These are phyloP conservation scores for Muscina levida DNA, from an alignment of 2,888 invertebrate genomes.

Conservation along the genomic window DNA sequence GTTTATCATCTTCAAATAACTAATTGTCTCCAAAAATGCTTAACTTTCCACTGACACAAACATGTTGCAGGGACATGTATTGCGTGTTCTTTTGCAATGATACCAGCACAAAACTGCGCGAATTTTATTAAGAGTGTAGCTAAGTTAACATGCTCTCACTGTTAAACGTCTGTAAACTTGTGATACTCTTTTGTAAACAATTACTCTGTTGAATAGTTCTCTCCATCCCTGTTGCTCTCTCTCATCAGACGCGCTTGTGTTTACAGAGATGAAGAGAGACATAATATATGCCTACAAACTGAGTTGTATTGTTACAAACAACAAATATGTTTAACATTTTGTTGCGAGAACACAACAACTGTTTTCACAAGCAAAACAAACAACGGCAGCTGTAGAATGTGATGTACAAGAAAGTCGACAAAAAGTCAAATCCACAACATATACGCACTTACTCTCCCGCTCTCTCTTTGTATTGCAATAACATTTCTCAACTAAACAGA, in stretches of 20 bases:
- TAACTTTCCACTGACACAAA: too few relatives aligned
- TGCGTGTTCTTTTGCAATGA: too few relatives aligned
- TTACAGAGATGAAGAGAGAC: constrained; percentile 2
- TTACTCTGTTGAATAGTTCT: not conserved
- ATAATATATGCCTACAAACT: not conserved
- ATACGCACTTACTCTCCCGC: not conserved
- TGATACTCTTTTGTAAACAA: not conserved
- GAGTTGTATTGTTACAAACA: constrained; percentile 6
- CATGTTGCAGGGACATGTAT: too few relatives aligned
- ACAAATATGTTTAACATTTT: not conserved
- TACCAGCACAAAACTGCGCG: not conserved
- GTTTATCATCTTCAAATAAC: too few relatives aligned
- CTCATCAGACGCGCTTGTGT: not conserved
- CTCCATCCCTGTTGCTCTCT: not conserved
- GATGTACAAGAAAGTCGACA: too few relatives aligned
- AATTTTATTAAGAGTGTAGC: constrained; percentile 4
- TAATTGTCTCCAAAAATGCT: too few relatives aligned
- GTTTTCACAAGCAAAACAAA: constrained; percentile 2
- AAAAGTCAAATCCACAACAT: not conserved
- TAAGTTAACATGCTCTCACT: not conserved
- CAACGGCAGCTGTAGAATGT: not conserved
- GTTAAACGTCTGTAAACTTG: not conserved
- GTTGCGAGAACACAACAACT: constrained; percentile 1
- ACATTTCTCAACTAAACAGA: constrained; percentile 34
- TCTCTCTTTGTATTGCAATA: constrained; percentile 40